Evolutionary conservation across 2,113 vertebrate genomes (phyloP).

Genomic region (Nibea coibor): DNA sequence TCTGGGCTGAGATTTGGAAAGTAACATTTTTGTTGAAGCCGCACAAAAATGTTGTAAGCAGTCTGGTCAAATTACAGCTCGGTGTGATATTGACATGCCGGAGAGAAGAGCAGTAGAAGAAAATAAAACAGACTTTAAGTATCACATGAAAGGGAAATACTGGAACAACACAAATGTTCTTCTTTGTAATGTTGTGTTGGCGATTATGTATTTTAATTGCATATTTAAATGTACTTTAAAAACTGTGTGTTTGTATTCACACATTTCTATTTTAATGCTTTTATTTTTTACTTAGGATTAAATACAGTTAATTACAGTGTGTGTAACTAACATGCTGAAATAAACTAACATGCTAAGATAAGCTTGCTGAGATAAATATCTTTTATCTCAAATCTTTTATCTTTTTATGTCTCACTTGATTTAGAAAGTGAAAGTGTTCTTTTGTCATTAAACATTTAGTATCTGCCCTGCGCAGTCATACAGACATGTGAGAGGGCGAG

Average conservation of each 20-base stretch:
- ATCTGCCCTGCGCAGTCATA: neutral
- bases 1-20: neutral
- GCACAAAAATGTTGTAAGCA: neutral
- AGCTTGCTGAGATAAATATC: too few relatives aligned
- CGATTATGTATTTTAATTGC: neutral
- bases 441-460: neutral
- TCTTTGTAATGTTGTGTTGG: neutral
- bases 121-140: neutral
- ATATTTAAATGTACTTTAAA: neutral
- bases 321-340: neutral
- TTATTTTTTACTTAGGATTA: neutral
- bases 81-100: neutral
- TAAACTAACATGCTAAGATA: neutral
- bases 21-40: neutral
- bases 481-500: neutral
- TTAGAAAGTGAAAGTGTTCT: constrained; percentile 42
- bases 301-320: neutral
- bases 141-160: neutral
- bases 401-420: neutral
- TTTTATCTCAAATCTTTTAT: too few relatives aligned
- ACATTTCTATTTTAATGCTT: neutral
- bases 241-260: neutral
- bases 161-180: neutral
- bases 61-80: too few relatives aligned
- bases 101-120: neutral